Conservation (phyloP, 2,888 invertebrate genomes). For the Carterocephalus palaemon region DNA sequence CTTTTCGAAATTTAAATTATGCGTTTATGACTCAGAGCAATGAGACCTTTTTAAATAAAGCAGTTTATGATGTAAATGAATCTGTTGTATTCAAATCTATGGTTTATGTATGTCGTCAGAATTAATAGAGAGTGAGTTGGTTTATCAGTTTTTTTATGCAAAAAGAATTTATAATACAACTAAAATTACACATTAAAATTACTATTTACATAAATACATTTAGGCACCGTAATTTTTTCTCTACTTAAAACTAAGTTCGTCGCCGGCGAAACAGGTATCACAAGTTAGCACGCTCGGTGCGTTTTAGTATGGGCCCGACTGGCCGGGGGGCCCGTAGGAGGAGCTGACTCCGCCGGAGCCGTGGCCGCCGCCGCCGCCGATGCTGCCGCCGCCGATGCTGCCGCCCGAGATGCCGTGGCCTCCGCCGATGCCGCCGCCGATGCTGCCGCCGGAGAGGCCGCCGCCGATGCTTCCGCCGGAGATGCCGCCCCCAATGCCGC, state of each 20-base stretch:
- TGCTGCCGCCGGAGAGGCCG: constrained; percentile 38
- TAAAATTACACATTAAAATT: constrained; percentile 76
- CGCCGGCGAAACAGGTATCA: constrained; percentile 77
- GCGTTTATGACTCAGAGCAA: too few relatives aligned
- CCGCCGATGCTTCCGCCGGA: constrained; percentile 42
- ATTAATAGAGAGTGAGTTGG: constrained; percentile 16
- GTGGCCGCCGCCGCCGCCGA: constrained; percentile 49
- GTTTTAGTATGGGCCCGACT: constrained; percentile 83
- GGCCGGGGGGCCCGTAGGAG: constrained; percentile 82
- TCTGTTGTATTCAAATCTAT: too few relatives aligned
- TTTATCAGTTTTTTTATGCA: constrained; percentile 63
- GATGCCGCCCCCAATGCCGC: constrained; percentile 45
- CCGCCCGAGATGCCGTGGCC: constrained; percentile 39
- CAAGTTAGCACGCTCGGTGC: constrained; percentile 58
- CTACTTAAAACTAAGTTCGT: constrained; percentile 73
- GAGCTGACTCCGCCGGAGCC: constrained; percentile 70
- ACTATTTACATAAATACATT: constrained; percentile 80
- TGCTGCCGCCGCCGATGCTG: constrained; percentile 45
- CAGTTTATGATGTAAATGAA: too few relatives aligned
- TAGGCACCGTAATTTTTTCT: constrained; percentile 79
- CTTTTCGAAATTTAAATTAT: too few relatives aligned
- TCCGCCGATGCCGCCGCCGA: constrained; percentile 46
- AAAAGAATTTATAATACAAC: constrained; percentile 75
- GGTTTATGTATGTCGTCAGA: constrained; percentile 2
- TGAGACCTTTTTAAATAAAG: too few relatives aligned